Conservation (phyloP, 2,797 vertebrate species). For the Pristis pectinata region DNA sequence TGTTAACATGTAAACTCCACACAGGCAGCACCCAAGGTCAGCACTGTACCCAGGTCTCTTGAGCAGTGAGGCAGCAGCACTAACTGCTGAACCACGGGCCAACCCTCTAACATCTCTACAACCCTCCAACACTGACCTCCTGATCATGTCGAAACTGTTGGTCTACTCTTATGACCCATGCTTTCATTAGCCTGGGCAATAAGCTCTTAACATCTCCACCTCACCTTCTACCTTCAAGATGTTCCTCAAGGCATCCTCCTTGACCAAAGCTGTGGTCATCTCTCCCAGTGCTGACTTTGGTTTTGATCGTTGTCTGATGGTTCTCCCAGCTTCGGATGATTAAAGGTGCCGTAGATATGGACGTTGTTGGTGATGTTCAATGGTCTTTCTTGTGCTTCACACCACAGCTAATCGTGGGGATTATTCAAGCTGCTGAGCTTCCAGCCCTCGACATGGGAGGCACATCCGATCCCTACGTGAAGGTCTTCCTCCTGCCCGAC, state of each 20-base stretch:
- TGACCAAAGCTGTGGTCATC: not conserved
- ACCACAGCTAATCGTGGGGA: conserved; percentile 85
- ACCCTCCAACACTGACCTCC: not conserved
- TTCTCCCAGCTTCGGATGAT: not conserved
- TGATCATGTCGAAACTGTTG: not conserved
- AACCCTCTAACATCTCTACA: not conserved
- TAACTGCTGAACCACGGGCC: too few species aligned
- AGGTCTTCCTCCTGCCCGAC: conserved; percentile 93
- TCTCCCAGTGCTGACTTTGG: not conserved
- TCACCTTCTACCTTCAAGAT: not conserved
- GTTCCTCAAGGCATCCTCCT: not conserved
- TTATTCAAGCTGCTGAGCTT: conserved; percentile 93
- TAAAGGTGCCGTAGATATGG: conserved; percentile 42
- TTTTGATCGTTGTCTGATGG: too few species aligned
- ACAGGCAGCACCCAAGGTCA: too few species aligned
- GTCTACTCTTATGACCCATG: too few species aligned
- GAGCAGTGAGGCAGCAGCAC: too few species aligned
- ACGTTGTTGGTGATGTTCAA: conserved; percentile 36
- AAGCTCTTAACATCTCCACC: not conserved
- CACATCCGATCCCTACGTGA: conserved; percentile 94
- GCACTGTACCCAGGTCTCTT: too few species aligned
- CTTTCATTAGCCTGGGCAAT: not conserved
- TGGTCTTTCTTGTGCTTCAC: conserved; percentile 43
- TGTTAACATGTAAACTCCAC: too few species aligned
- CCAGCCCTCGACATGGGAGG: conserved; percentile 98